Percentiles rank a stretch among this genome's conserved stretches.
Conservation (phyloP, 2,888 invertebrate genomes). For the Sinodicranocentrus sp. region DNA sequence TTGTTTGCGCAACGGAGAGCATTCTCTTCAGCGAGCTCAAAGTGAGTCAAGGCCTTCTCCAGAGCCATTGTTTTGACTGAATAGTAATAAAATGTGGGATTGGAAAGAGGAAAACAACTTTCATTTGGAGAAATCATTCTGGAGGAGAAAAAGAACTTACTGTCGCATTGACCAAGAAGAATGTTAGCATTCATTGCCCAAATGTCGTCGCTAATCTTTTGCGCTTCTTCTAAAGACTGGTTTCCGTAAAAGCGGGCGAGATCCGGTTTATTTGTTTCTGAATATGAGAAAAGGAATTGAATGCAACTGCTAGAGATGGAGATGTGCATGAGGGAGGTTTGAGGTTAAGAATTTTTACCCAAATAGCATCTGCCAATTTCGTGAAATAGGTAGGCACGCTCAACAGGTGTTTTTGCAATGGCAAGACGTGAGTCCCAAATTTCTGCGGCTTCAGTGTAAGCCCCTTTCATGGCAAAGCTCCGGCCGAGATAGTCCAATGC, state of each 20-base stretch:
- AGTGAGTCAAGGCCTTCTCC: constrained; percentile 67
- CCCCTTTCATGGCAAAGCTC: constrained; percentile 78
- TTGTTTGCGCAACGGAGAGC: constrained; percentile 71
- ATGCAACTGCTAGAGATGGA: too few relatives aligned
- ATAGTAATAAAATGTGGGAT: too few relatives aligned
- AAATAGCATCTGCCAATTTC: constrained; percentile 80
- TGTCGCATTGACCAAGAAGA: constrained; percentile 74
- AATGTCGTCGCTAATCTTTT: constrained; percentile 72
- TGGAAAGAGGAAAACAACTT: constrained; percentile 9
- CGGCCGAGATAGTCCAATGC: constrained; percentile 79
- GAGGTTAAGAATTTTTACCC: constrained; percentile 72
- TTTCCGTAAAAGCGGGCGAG: constrained; percentile 74
- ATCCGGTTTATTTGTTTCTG: constrained; percentile 75
- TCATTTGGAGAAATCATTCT: neutral
- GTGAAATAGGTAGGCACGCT: constrained; percentile 79
- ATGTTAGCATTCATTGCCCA: constrained; percentile 76
- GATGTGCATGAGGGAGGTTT: too few relatives aligned
- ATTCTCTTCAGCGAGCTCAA: constrained; percentile 70
- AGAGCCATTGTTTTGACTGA: constrained; percentile 72
- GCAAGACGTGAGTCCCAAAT: constrained; percentile 79
- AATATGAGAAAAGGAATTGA: neutral
- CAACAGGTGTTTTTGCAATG: constrained; percentile 78
- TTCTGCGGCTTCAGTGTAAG: constrained; percentile 78
- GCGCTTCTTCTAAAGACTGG: constrained; percentile 73
- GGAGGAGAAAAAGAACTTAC: constrained; percentile 65